A percentile compares a stretch with the other conserved stretches of the same genome.
Conservation (phyloP, 2,797 vertebrate genomes). For the Craterocephalus amniculus region DNA sequence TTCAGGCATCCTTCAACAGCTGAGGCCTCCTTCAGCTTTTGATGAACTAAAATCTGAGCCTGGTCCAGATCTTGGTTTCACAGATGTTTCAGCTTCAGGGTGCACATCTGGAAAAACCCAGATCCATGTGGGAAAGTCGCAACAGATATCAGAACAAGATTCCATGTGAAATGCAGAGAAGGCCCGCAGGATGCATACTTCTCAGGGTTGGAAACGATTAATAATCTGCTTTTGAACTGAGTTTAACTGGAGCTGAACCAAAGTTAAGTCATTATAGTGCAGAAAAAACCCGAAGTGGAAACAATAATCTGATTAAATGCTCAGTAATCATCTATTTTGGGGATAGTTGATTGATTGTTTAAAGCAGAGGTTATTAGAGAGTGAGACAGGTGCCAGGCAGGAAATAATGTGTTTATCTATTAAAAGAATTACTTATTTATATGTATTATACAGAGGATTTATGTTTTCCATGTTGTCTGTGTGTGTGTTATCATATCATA, state of each 20-base stretch:
- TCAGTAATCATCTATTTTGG: neutral
- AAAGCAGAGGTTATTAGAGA: neutral
- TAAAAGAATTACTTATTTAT: no score
- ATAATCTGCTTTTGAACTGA: neutral
- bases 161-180: neutral
- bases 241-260: neutral
- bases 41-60: neutral
- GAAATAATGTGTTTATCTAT: no score
- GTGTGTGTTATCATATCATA: no score
- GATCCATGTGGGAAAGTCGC: neutral
- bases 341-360: neutral
- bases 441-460: no score
- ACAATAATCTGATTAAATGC: neutral
- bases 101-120: neutral
- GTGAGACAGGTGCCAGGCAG: neutral
- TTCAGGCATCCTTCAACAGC: slow-evolving; percentile 19
- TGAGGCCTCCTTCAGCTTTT: neutral
- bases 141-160: neutral
- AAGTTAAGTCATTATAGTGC: neutral
- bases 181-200: neutral
- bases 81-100: neutral
- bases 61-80: neutral
- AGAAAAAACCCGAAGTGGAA: neutral
- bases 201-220: neutral
- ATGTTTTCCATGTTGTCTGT: no score